Percentiles rank a stretch among this genome's conserved stretches.
Conservation (phyloP, 2,797 vertebrate genomes). For the Tenualosa thibaudeaui region DNA sequence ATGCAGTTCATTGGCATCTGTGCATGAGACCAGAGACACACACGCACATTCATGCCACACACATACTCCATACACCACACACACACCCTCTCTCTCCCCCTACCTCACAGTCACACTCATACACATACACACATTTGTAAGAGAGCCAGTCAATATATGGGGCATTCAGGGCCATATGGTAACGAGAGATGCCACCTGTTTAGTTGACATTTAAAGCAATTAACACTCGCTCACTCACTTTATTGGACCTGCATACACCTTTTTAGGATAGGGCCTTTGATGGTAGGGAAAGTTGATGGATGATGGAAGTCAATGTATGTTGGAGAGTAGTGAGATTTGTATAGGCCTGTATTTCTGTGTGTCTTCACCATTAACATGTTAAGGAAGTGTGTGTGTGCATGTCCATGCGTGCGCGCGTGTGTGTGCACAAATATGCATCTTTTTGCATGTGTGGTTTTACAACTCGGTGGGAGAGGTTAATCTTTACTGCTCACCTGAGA, state of each 20-base stretch:
- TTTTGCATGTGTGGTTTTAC: conserved; percentile 14
- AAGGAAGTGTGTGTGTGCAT: neutral
- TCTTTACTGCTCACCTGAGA: neutral
- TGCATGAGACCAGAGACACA: neutral
- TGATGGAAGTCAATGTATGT: neutral
- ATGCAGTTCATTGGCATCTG: too few species aligned
- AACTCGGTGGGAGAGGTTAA: neutral
- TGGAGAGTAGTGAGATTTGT: neutral
- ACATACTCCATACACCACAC: neutral
- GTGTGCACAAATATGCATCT: neutral
- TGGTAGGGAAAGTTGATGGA: neutral
- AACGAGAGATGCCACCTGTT: conserved; percentile 17
- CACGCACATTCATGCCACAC: neutral
- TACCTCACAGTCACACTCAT: neutral
- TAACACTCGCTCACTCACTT: neutral
- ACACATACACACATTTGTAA: neutral
- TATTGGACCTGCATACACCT: neutral
- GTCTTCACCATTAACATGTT: neutral
- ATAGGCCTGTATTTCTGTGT: neutral
- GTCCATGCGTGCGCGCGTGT: neutral
- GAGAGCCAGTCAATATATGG: neutral
- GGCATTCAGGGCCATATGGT: neutral
- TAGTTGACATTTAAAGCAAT: conserved; percentile 7
- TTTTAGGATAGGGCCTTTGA: neutral
- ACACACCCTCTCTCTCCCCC: neutral